Evolutionary conservation across 2,888 invertebrate genomes (phyloP).

Genomic region (Eurytoma californica): DNA sequence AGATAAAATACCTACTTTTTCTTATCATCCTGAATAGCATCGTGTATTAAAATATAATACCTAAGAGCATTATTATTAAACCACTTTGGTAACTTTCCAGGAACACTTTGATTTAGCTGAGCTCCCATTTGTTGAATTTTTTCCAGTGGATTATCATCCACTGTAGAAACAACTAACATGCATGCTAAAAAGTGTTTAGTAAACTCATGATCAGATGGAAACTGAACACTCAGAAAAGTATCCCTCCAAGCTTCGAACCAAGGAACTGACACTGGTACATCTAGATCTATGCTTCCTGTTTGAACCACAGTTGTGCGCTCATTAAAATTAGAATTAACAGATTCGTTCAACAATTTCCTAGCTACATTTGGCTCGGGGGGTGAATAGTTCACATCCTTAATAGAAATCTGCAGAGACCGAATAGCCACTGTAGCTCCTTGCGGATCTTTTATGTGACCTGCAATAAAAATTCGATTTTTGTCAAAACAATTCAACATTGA

Average conservation of each 20-base stretch:
- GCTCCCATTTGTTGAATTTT: conserved; percentile 88
- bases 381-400: conserved; percentile 88
- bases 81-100: conserved; percentile 90
- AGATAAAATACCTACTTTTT: conserved; percentile 80
- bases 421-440: conserved; percentile 84
- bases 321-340: conserved; percentile 80
- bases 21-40: conserved; percentile 83
- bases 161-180: conserved; percentile 84
- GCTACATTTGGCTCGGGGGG: conserved; percentile 89
- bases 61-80: conserved; percentile 87
- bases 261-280: conserved; percentile 86
- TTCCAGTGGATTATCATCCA: conserved; percentile 87
- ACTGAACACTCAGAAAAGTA: conserved; percentile 90
- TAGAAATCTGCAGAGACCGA: conserved; percentile 85
- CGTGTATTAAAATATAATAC: conserved; percentile 93
- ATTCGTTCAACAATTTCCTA: conserved; percentile 89
- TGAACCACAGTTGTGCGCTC: conserved; percentile 78
- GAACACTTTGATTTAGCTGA: conserved; percentile 86
- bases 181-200: conserved; percentile 92
- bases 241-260: conserved; percentile 98
- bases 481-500: background rate
- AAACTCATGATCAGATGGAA: conserved; percentile 96
- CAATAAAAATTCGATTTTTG: conserved; percentile 54
- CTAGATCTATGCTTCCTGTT: conserved; percentile 79
- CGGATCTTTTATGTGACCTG: conserved; percentile 90